A percentile compares a stretch with the other conserved stretches of the same genome.
phyloP scores from a whole-genome alignment of 2,113 vertebrate genomes.

The Lasiurus borealis region DNA sequence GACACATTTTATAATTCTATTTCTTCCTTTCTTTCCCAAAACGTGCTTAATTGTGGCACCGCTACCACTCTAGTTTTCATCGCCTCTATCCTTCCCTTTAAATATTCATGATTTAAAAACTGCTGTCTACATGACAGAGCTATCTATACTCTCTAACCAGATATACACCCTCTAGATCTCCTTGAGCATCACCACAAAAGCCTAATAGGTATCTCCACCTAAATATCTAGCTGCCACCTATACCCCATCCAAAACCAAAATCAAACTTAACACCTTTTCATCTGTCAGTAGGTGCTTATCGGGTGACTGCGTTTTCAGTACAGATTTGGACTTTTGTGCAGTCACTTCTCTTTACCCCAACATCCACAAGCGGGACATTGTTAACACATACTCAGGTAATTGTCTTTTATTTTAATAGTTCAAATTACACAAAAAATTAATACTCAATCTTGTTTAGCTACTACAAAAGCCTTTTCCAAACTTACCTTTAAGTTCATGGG shows the following conservation, averaged over 20 bases:
- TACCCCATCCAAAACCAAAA: not conserved
- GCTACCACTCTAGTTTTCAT: not conserved
- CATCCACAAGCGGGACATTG: not conserved
- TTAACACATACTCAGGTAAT: not conserved
- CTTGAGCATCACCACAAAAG: not conserved
- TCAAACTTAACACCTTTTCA: not conserved
- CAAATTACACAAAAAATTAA: conserved; percentile 24
- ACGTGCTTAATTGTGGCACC: not conserved
- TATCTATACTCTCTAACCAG: not conserved
- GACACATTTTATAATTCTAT: not conserved
- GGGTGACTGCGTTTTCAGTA: not conserved
- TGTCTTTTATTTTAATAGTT: not conserved
- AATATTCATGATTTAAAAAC: not conserved
- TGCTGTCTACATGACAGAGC: not conserved
- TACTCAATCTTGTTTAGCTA: not conserved
- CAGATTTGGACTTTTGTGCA: not conserved
- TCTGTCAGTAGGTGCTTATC: not conserved
- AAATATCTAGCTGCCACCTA: not conserved
- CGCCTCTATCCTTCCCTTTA: not conserved
- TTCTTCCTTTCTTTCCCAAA: not conserved
- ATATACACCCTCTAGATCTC: not conserved
- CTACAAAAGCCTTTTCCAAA: conserved; percentile 22
- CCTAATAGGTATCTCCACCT: not conserved
- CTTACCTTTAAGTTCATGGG: conserved; percentile 90
- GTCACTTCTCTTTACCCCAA: not conserved